Evolutionary conservation across 2,113 vertebrate genomes (phyloP).

Genomic region (Thymallus thymallus): DNA sequence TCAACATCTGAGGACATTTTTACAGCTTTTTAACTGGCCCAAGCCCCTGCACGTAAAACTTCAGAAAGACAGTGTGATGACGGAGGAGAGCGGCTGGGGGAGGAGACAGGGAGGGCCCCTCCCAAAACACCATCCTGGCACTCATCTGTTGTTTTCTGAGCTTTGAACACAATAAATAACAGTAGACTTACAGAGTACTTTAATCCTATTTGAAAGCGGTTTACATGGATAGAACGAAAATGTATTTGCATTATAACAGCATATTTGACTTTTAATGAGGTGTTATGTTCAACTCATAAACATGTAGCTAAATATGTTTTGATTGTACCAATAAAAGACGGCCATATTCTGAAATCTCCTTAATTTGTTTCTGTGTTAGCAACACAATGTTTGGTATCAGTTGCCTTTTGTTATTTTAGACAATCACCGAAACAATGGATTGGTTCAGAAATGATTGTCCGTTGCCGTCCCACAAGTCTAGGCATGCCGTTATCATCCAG

Average conservation of each 20-base stretch:
- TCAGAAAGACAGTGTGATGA: slow-evolving; percentile 53
- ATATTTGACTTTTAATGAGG: too few relatives aligned
- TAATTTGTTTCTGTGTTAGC: too few relatives aligned
- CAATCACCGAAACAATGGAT: slow-evolving; percentile 27
- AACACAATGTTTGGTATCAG: background rate
- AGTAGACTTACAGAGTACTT: too few relatives aligned
- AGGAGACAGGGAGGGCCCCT: slow-evolving; percentile 30
- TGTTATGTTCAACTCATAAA: too few relatives aligned
- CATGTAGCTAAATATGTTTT: too few relatives aligned
- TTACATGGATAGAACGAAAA: too few relatives aligned
- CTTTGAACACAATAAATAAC: slow-evolving; percentile 20
- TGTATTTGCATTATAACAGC: too few relatives aligned
- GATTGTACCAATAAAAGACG: too few relatives aligned
- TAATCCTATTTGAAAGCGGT: too few relatives aligned
- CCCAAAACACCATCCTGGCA: slow-evolving; percentile 28
- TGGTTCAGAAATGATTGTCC: slow-evolving; percentile 29
- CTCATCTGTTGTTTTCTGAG: slow-evolving; percentile 46
- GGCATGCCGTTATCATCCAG: slow-evolving; percentile 30
- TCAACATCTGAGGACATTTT: slow-evolving; percentile 70
- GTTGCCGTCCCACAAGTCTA: slow-evolving; percentile 17
- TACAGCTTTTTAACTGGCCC: slow-evolving; percentile 65
- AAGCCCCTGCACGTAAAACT: slow-evolving; percentile 66
- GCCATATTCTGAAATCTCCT: too few relatives aligned
- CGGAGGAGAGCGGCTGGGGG: slow-evolving; percentile 25
- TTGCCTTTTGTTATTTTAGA: slow-evolving; percentile 14